Base-by-base conservation (phyloP, 2,797 vertebrate species). In the Acanthornis magna region DNA sequence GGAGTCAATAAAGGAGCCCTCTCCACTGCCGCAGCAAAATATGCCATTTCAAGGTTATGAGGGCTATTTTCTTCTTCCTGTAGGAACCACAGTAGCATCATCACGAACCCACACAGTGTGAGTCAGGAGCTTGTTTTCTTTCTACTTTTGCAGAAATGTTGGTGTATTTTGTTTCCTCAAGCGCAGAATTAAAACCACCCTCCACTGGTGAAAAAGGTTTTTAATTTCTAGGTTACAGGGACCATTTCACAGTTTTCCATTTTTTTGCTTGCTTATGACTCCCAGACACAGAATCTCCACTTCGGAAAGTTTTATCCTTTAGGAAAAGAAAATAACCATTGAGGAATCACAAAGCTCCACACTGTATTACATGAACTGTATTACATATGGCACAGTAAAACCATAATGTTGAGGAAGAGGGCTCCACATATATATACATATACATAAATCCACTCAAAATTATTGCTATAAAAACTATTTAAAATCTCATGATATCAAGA, bases 71-170 rank as follows among this genome's bases (percentile, higher is more conserved):
- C 75, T 57, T 95, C 91, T 92, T 90, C n/a, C 54, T 53, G 40
- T 87, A 95, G 96, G 96, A 97, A 93, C 96, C 96, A 97, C 88
- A 97, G 97, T 83, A 97, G 85, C 89, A 68, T 61, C 67, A 32
- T 73, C 85, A 74, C 3, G 21, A 90, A 51, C 78, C 16, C 43
- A 42, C 43, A 17, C n/a, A 45, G 40, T 16, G 40, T 60, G 88
- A 94, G 53, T 70, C 58, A 71, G 57, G 60, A 83, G 43, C 26
- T 58, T 34, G 50, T 36, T 74, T 90, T 40, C 47, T 26, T 50
- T 54, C 60, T 88, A 77, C 72, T 80, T 67, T 42, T 89, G 43
- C 73, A 93, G 65, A 87, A 88, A 51, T 81, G 43, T 45, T 63
- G 27, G 22, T 62, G 19, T 43, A 16, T 42, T 93, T 85, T 91